Base-by-base conservation (phyloP, 2,888 invertebrate genomes). In the Pandemis heparana region DNA sequence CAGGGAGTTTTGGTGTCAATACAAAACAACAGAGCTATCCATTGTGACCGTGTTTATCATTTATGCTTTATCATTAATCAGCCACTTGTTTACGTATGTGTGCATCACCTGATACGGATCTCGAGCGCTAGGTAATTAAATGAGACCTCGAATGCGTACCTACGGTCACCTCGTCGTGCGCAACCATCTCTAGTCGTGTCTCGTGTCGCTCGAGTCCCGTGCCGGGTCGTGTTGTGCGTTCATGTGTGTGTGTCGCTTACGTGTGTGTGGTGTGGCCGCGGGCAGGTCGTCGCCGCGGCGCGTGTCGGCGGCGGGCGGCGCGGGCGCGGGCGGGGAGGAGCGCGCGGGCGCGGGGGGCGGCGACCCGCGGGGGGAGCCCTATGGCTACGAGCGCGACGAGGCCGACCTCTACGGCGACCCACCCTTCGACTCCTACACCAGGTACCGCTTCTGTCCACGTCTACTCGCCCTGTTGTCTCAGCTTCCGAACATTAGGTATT, bases 321-420 rank as follows among this genome's bases (percentile, higher is more conserved):
- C 71, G 12, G 77, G 75, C 68, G 76, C 76, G 62, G 78, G 74
- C 38, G 75, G 70, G 63, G 61, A 75, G 59, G 76, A 71, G 71
- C 73, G 62, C 39, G 73, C 65, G 59, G 77, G 76, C 70, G 73
- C 51, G 16, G 77, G 77, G 75, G 71, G 76, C 75, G 64, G 78
- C 70, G 77, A 75, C 67, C 76, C 76, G 62, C 69, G 77, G 75
- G 72, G 75, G 62, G 79, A 70, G 56, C 79, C 77, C 75, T 84
- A 82, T 77, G 80, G 79, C 51, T 90, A 89, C 80, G 92, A 92
- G 51, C 84, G 92, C 18, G 92, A 94, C 75, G 94, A 94, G 75
- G 83, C 89, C 6, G 94, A 94, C 78, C 80, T 91, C 23, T 94
- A 92, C 81, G 89, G 87, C 46, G 94, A 94, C 8, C 94, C 93